Evolutionary conservation across 2,113 vertebrate genomes (phyloP).

Genomic region (Cinclus mexicanus): DNA sequence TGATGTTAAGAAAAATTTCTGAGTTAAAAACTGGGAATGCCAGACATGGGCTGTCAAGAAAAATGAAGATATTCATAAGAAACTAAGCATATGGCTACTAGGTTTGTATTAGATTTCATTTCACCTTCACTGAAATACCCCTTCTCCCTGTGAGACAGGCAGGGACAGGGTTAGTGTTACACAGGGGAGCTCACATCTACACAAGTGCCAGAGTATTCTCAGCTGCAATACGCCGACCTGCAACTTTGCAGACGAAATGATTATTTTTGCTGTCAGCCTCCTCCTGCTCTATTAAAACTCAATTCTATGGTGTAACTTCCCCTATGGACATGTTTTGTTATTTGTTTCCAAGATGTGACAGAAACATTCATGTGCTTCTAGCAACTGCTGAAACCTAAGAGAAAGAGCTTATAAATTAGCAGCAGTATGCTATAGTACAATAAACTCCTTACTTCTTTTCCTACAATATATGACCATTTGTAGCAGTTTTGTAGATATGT

Average conservation of each 20-base stretch:
- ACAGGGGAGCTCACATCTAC: background rate
- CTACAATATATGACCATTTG: background rate
- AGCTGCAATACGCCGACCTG: background rate
- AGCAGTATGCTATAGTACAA: background rate
- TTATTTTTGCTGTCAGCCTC: slow-evolving; percentile 23
- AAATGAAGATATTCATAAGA: background rate
- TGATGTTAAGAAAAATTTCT: background rate
- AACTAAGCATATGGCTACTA: background rate
- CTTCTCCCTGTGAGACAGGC: background rate
- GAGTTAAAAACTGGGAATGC: background rate
- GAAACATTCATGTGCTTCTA: background rate
- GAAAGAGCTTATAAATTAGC: background rate
- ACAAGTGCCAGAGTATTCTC: background rate
- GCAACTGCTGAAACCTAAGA: background rate
- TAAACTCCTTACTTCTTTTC: background rate
- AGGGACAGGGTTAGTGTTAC: background rate
- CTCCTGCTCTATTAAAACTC: slow-evolving; percentile 10
- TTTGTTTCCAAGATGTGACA: background rate
- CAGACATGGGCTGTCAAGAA: background rate
- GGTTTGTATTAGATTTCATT: background rate
- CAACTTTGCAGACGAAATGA: background rate
- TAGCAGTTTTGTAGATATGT: no score
- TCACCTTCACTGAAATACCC: background rate
- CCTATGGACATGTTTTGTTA: background rate
- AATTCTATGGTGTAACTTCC: background rate